phyloP scores from a whole-genome alignment of 2,797 vertebrate species.

The Heterohyrax brucei region DNA sequence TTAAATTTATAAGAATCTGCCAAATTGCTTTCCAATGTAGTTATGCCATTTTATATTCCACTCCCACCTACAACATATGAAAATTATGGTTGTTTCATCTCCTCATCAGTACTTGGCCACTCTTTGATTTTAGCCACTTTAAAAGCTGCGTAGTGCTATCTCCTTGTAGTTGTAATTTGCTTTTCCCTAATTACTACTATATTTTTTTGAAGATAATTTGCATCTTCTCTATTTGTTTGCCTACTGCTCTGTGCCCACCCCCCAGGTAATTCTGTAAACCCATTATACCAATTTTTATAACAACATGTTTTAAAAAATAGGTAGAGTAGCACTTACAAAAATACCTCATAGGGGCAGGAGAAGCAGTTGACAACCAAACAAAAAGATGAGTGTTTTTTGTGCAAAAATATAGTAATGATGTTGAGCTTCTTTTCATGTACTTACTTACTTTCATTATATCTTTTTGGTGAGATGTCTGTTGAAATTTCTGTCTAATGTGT shows the following conservation, averaged over 20 bases:
- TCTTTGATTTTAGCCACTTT: neutral
- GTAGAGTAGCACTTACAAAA: too few species aligned
- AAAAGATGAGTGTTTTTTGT: too few species aligned
- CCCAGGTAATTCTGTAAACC: too few species aligned
- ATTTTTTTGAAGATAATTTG: too few species aligned
- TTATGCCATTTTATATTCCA: neutral
- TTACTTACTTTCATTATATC: neutral
- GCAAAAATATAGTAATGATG: too few species aligned
- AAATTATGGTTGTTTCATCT: neutral
- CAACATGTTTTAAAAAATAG: too few species aligned
- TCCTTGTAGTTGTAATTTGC: neutral
- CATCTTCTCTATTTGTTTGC: too few species aligned
- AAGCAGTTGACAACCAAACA: too few species aligned
- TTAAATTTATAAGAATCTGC: neutral
- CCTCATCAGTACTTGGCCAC: neutral
- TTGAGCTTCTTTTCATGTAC: neutral
- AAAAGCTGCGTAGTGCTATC: neutral
- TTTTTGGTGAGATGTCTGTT: conserved; percentile 37
- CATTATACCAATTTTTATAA: too few species aligned
- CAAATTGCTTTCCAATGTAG: conserved; percentile 7
- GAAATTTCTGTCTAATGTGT: conserved; percentile 6
- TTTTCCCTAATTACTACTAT: conserved; percentile 3
- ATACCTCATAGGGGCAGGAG: too few species aligned
- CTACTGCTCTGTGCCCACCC: too few species aligned
- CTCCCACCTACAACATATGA: neutral